Base-by-base conservation (phyloP, 2,797 vertebrate genomes). In the Coilia nasus region DNA sequence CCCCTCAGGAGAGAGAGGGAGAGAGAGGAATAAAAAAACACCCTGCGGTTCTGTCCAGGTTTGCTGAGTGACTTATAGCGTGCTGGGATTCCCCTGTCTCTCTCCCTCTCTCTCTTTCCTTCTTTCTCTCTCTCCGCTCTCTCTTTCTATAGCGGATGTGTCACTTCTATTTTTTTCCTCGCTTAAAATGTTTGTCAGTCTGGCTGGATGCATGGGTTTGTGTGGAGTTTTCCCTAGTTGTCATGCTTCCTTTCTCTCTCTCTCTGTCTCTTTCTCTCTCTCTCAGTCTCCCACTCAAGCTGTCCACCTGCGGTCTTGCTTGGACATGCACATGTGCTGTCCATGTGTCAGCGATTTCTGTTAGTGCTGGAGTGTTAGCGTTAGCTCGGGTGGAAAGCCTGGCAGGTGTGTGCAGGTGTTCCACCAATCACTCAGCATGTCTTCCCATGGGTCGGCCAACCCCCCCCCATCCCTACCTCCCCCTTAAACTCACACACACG, bases 381-480 rank as follows among this genome's bases (percentile, higher is more conserved):
- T 85, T 80, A 84, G 84, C 64, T 41, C 56, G 82, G 64, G 86
- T 87, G 85, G 86, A 92, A 89, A 92, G 91, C 84, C 85, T 7
- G 86, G 91, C 94, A 96, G 94, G 94, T 95, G 94, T 92, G 91
- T 90, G 91, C 95, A 95, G 94, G 94, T 95, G 95, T 89, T 91
- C 90, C 88, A 82, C 87, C 81, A 10, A 89, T 96, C 94, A 93
- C 90, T 96, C 95, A 92, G 78, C 92, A 93, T 91, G 50, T 85
- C 85, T 83, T 62, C 86, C 82, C 46, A 35, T 67, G 50, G 86
- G 7, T 28, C 47, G 50, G 82, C 89, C 87, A 90, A 81, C 60
- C 80, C 89, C 81, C 80, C 21, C 15, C 35, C 35, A 5, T 41
- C 35, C 35, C 47, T 60, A 82, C 89, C 87, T 90, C 2, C 35